Evolutionary conservation across 2,797 vertebrate species (phyloP).

Genomic region (Brachyrhaphis roseni): DNA sequence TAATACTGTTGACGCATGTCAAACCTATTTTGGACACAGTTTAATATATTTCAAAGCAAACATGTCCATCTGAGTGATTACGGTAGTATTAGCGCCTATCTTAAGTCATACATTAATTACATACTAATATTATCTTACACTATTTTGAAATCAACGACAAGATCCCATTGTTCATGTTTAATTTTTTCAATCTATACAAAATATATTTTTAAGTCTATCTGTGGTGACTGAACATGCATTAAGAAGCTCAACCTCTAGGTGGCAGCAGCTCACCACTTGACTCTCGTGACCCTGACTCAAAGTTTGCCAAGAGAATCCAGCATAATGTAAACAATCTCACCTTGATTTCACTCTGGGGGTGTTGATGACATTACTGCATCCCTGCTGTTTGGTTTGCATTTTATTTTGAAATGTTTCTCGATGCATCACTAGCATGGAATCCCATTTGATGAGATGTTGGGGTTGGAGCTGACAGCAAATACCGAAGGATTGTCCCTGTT

Average conservation of each 20-base stretch:
- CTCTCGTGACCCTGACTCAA: not conserved
- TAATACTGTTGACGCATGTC: not conserved
- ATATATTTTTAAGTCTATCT: not conserved
- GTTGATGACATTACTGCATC: not conserved
- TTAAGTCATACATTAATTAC: not conserved
- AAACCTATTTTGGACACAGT: not conserved
- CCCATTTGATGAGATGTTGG: not conserved
- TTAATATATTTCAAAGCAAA: not conserved
- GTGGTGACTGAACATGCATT: not conserved
- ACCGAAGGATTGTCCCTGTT: not conserved
- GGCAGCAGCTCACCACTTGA: conserved; percentile 55
- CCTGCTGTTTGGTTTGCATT: not conserved
- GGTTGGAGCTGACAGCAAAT: conserved; percentile 10
- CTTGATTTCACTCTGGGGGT: not conserved
- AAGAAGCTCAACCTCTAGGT: conserved; percentile 35
- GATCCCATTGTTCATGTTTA: not conserved
- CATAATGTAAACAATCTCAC: not conserved
- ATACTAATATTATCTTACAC: not conserved
- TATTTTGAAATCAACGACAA: not conserved
- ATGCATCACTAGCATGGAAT: not conserved
- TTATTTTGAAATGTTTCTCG: not conserved
- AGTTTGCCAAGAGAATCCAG: not conserved
- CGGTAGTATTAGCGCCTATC: not conserved
- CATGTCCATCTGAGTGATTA: not conserved
- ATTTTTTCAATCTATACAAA: not conserved